phyloP scores from a whole-genome alignment of 2,113 vertebrate genomes.

The Orthochromis indermauri region DNA sequence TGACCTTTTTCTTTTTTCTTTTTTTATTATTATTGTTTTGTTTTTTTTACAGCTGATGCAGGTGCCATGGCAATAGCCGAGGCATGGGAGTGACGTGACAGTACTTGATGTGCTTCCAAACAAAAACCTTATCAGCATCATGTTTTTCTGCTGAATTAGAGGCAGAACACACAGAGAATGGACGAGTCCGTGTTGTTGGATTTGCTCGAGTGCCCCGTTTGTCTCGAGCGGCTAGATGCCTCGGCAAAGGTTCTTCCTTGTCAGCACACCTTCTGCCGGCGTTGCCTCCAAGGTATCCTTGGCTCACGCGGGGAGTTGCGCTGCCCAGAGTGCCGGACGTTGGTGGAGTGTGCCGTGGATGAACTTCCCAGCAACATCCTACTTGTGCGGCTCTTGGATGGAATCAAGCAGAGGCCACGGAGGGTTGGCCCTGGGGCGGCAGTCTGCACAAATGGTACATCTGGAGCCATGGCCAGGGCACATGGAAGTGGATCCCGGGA shows the following conservation, averaged over 20 bases:
- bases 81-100: conserved; percentile 94
- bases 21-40: neutral
- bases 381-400: conserved; percentile 92
- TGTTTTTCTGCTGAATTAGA: conserved; percentile 46
- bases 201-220: conserved; percentile 95
- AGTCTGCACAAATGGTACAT: conserved; percentile 52
- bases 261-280: conserved; percentile 96
- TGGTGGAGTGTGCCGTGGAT: conserved; percentile 89
- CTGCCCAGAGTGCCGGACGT: conserved; percentile 92
- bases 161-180: conserved; percentile 71
- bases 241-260: conserved; percentile 95
- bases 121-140: conserved; percentile 1
- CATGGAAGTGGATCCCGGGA: conserved; percentile 75
- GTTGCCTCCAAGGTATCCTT: conserved; percentile 91
- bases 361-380: conserved; percentile 97
- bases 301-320: conserved; percentile 90
- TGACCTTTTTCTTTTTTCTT: conserved; percentile 35
- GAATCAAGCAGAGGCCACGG: conserved; percentile 94
- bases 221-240: conserved; percentile 92
- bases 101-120: conserved; percentile 14
- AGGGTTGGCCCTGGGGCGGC: conserved; percentile 65
- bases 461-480: conserved; percentile 65
- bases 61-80: conserved; percentile 63
- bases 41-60: conserved; percentile 48
- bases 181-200: conserved; percentile 95